These are phyloP conservation scores for Chaenocephalus aceratus DNA, from an alignment of 2,113 vertebrate genomes.

Conservation along the genomic window DNA sequence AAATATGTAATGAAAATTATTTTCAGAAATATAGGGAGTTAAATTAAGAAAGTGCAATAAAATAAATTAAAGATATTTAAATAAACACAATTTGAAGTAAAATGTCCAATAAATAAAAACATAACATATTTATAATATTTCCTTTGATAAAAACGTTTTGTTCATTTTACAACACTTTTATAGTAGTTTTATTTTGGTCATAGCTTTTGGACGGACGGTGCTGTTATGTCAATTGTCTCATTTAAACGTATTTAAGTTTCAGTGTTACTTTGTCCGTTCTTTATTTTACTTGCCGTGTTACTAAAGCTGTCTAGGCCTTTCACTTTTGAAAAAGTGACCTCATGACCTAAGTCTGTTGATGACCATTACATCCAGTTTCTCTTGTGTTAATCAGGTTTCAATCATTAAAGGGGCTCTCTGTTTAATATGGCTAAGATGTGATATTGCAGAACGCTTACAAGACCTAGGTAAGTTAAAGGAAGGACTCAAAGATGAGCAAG, in stretches of 20 bases:
- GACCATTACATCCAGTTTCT: background rate
- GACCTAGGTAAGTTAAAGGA: background rate
- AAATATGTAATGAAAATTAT: too few species aligned
- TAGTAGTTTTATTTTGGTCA: background rate
- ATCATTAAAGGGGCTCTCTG: background rate
- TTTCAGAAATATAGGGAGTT: too few species aligned
- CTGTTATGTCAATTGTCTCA: background rate
- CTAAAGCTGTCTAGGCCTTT: background rate
- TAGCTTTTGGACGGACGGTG: background rate
- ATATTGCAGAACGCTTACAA: background rate
- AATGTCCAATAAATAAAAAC: too few species aligned
- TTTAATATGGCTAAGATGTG: background rate
- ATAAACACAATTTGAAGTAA: too few species aligned
- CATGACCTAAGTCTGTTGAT: background rate
- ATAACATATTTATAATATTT: too few species aligned
- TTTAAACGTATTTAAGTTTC: background rate
- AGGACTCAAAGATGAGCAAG: too few species aligned
- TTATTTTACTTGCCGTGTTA: background rate
- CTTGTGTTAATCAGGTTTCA: background rate
- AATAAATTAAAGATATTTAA: too few species aligned
- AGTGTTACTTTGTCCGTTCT: too few species aligned
- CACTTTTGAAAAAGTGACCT: background rate
- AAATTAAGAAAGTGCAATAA: too few species aligned
- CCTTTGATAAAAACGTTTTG: too few species aligned
- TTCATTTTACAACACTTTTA: too few species aligned